A percentile compares a stretch with the other conserved stretches of the same genome.
phyloP scores from a whole-genome alignment of 2,113 vertebrate species.

The Seriola aureovittata region DNA sequence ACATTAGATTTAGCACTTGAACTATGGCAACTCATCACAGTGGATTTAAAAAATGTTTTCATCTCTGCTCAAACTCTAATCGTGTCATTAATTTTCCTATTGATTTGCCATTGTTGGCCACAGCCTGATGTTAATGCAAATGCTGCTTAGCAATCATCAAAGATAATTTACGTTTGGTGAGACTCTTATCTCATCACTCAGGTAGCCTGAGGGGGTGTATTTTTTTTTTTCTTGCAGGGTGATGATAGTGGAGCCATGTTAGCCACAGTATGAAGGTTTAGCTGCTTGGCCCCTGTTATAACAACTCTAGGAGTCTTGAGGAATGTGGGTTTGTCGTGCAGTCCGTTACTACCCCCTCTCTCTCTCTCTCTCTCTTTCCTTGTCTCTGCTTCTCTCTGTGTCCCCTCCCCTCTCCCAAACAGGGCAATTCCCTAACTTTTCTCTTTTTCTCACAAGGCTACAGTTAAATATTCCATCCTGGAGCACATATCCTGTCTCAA shows the following conservation, averaged over 20 bases:
- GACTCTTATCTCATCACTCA: slow-evolving; percentile 45
- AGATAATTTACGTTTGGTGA: background rate
- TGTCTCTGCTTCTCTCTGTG: slow-evolving; percentile 75
- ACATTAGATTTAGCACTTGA: background rate
- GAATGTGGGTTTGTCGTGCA: slow-evolving; percentile 87
- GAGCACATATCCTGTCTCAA: slow-evolving; percentile 79
- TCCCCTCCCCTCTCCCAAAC: slow-evolving; percentile 88
- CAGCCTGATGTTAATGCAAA: slow-evolving; percentile 39
- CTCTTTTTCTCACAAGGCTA: slow-evolving; percentile 84
- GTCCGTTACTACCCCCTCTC: slow-evolving; percentile 82
- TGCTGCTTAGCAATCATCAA: background rate
- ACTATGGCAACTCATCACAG: background rate
- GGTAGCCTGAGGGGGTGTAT: slow-evolving; percentile 36
- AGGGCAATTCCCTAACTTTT: slow-evolving; percentile 88
- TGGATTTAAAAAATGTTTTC: background rate
- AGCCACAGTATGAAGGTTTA: slow-evolving; percentile 54
- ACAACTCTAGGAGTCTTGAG: slow-evolving; percentile 81
- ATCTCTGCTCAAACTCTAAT: background rate
- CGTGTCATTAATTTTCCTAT: background rate
- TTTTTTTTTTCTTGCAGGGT: background rate
- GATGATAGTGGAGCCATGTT: slow-evolving; percentile 64
- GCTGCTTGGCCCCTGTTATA: slow-evolving; percentile 72
- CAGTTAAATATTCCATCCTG: slow-evolving; percentile 85
- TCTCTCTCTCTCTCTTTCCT: slow-evolving; percentile 72
- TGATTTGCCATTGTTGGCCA: slow-evolving; percentile 15